A percentile compares a stretch with the other conserved stretches of the same genome.
phyloP scores from a whole-genome alignment of 2,113 vertebrate genomes.

The Gadus macrocephalus region DNA sequence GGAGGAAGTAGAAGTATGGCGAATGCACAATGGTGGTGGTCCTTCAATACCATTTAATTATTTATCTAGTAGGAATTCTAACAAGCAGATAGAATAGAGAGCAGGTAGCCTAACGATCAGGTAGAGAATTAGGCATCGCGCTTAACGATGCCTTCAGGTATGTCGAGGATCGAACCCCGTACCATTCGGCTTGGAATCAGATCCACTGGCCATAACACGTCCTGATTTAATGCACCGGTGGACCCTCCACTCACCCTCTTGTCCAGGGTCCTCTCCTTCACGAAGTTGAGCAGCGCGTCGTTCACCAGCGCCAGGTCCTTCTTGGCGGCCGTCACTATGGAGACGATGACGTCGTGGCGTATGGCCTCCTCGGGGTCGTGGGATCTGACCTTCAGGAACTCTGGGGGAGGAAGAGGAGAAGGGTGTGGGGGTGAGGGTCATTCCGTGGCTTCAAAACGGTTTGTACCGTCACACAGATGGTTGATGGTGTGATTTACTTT shows the following conservation, averaged over 20 bases:
- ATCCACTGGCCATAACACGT: background rate
- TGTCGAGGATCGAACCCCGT: no score
- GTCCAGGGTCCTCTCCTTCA: constrained; percentile 94
- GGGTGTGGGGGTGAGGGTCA: background rate
- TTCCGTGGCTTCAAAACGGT: no score
- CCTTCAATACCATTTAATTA: no score
- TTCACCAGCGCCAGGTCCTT: constrained; percentile 97
- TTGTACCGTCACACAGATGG: no score
- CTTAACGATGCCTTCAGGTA: no score
- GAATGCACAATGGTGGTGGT: no score
- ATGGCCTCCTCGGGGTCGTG: constrained; percentile 99
- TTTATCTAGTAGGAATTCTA: no score
- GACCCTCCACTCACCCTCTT: constrained; percentile 79
- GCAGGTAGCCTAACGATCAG: no score
- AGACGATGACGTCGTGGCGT: constrained; percentile 97
- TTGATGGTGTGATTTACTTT: no score
- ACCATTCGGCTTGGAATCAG: no score
- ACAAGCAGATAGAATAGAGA: no score
- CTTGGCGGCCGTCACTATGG: constrained; percentile 98
- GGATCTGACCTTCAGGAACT: constrained; percentile 93
- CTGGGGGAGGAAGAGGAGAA: constrained; percentile 61
- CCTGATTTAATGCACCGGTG: background rate
- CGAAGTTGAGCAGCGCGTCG: constrained; percentile 94
- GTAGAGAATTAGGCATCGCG: no score
- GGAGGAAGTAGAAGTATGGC: background rate